phyloP scores from a whole-genome alignment of 2,113 vertebrate species.

The Mandrillus leucophaeus region DNA sequence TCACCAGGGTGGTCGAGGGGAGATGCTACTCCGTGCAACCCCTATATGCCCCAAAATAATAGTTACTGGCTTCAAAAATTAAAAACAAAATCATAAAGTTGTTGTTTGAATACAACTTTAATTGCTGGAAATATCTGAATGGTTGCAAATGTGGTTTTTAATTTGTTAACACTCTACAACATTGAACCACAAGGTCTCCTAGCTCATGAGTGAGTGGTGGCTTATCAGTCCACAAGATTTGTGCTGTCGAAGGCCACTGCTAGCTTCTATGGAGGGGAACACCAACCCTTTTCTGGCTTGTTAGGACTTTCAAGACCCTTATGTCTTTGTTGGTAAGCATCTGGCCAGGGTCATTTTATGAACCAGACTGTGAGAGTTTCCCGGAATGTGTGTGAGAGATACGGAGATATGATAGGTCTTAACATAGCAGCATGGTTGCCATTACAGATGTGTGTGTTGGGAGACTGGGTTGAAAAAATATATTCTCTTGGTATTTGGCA shows the following conservation, averaged over 20 bases:
- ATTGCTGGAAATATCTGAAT: neutral
- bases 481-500: neutral
- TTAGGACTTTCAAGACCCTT: neutral
- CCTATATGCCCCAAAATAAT: neutral
- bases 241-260: fast-evolving
- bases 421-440: neutral
- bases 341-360: neutral
- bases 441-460: neutral
- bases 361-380: neutral
- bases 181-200: neutral
- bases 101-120: neutral
- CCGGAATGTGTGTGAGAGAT: neutral
- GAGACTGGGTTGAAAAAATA: neutral
- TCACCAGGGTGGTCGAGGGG: neutral
- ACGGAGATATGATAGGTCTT: neutral
- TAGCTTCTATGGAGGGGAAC: neutral
- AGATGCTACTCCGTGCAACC: neutral
- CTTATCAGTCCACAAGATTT: neutral
- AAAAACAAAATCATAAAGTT: neutral
- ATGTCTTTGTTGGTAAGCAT: neutral
- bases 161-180: neutral
- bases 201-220: neutral
- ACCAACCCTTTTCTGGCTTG: neutral
- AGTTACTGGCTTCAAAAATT: neutral
- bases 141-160: neutral